phyloP scores from a whole-genome alignment of 2,888 invertebrate species.

The Sinotaia quadrata region DNA sequence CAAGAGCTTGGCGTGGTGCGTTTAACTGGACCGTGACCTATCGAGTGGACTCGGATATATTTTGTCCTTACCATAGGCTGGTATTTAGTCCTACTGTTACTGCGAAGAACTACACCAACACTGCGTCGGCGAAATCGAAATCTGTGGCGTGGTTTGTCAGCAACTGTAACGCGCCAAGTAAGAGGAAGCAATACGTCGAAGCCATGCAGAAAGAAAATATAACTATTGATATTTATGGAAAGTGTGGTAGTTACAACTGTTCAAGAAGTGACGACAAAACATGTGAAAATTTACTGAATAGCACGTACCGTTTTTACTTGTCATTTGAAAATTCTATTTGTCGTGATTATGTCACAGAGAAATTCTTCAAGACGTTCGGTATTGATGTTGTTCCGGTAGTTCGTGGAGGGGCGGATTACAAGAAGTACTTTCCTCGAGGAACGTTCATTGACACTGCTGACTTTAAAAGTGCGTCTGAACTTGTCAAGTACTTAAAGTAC shows the following conservation, averaged over 20 bases:
- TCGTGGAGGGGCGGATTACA: slow-evolving; percentile 31
- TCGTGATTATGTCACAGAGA: slow-evolving; percentile 45
- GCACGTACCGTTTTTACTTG: slow-evolving; percentile 39
- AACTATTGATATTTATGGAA: slow-evolving; percentile 44
- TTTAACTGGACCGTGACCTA: slow-evolving; percentile 37
- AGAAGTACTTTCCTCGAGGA: slow-evolving; percentile 14
- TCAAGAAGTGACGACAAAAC: no score
- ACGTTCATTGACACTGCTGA: slow-evolving; percentile 27
- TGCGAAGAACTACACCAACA: slow-evolving; percentile 3
- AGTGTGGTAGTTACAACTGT: no score
- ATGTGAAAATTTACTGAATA: no score
- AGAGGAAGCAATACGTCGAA: slow-evolving; percentile 41
- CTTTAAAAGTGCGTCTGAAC: slow-evolving; percentile 16
- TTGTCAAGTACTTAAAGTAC: slow-evolving; percentile 17
- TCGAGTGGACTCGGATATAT: slow-evolving; percentile 32
- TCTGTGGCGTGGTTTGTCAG: slow-evolving; percentile 51
- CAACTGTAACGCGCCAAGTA: slow-evolving; percentile 42
- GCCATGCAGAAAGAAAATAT: slow-evolving; percentile 42
- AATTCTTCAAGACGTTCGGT: slow-evolving; percentile 34
- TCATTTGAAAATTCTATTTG: slow-evolving; percentile 48
- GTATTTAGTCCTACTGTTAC: no score
- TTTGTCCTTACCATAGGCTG: slow-evolving; percentile 14
- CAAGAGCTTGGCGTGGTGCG: slow-evolving; percentile 2
- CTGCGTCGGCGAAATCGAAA: slow-evolving; percentile 31
- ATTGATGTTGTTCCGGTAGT: slow-evolving; percentile 31